These are phyloP conservation scores for Panagrolaimus sp. DNA, from an alignment of 1,140 invertebrate genomes.

Conservation along the genomic window DNA sequence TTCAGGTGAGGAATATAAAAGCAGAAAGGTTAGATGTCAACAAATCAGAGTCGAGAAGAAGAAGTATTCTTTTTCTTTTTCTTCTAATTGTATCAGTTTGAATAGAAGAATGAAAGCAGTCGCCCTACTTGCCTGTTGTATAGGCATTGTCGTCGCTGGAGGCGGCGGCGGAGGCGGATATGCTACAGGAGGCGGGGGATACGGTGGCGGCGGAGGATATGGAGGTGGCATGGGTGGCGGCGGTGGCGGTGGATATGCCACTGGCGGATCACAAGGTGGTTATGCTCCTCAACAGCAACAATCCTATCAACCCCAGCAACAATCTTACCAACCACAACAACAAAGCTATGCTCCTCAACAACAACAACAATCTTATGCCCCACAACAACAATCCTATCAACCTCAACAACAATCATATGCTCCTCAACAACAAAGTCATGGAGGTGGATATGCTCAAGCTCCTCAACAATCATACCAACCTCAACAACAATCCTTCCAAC, in stretches of 20 bases:
- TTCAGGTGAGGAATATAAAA: too few species aligned
- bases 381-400: not conserved
- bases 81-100: too few species aligned
- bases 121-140: too few species aligned
- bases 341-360: not conserved
- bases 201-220: not conserved
- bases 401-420: too few species aligned
- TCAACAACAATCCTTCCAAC: conserved; percentile 2
- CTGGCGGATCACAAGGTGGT: not conserved
- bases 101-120: too few species aligned
- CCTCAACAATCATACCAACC: not conserved
- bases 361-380: too few species aligned
- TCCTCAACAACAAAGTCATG: not conserved
- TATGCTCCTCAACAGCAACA: conserved; percentile 10
- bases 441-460: not conserved
- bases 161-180: too few species aligned
- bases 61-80: too few species aligned
- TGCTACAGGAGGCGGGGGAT: too few species aligned
- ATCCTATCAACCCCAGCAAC: not conserved
- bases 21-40: too few species aligned
- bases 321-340: not conserved
- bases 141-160: too few species aligned
- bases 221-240: not conserved
- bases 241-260: not conserved
- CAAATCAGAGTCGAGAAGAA: too few species aligned